Evolutionary conservation across 2,888 invertebrate genomes (phyloP), one percentile per base, ranked within the genome.

Genomic region (Gnatocerus cornutus): DNA sequence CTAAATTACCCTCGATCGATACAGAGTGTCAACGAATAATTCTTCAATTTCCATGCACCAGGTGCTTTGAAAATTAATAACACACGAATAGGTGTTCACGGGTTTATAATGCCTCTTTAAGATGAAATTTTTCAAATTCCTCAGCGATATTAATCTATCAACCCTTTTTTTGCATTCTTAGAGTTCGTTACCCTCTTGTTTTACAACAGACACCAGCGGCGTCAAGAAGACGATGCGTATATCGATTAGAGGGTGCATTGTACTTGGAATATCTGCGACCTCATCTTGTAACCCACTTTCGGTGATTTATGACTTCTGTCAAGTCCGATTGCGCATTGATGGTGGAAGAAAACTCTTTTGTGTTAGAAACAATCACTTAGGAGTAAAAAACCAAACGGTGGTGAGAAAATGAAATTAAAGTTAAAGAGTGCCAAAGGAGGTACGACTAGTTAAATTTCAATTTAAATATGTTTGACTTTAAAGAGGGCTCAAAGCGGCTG

Each of bases 221-320:
- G 56, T 56, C 65, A 56, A 65, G 65, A 56, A 45, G 65, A 13
- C 65, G 29, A 33, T 65, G 65, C 65, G 65, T 59, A 59, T 59
- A 67, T 67, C 59, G 66, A 67, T 67, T 67, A 29, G 8, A 56
- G 66, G 52, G 66, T 67, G 66, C 66, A 67, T 67, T 67, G 66
- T 52, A 67, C 66, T 48, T 58, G 16, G 21, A 30, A 45, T 67
- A 67, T 67, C 59, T 67, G 8, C 30, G 66, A 58, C 66, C 66
- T 30, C 66, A 67, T 67, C 66, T 67, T 37, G 14, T 21, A 59
- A 67, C 66, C 58, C 30, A 67, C 50, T 59, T 59, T 46, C 29
- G 27, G 33, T 56, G 65, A 65, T 65, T 65, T 65, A 65, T 50
- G 14, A 52, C 48, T 48, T 30, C 9, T 13, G 41, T 37, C 12